Evolutionary conservation across 2,113 vertebrate genomes (phyloP).

Genomic region (Oreocharis arfaki): DNA sequence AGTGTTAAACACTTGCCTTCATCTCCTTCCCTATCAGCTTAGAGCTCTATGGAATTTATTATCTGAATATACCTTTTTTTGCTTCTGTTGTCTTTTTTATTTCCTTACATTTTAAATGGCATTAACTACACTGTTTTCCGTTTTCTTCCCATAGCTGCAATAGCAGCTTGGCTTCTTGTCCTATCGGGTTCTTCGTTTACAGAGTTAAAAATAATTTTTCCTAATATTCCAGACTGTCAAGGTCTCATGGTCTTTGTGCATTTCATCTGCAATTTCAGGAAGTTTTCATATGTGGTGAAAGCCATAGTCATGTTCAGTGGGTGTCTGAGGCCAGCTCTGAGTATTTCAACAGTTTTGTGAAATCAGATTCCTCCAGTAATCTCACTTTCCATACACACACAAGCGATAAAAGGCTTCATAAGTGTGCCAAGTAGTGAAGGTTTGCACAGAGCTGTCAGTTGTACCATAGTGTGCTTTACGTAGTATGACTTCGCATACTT

Average conservation of each 20-base stretch:
- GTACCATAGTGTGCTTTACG: neutral
- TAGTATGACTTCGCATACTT: neutral
- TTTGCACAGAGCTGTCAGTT: neutral
- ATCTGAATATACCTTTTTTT: neutral
- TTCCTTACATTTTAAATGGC: neutral
- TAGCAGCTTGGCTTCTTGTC: neutral
- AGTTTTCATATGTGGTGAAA: neutral
- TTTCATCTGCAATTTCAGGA: neutral
- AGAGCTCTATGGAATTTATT: neutral
- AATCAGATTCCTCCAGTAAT: neutral
- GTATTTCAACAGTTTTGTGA: neutral
- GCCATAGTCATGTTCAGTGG: neutral
- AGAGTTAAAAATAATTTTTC: neutral
- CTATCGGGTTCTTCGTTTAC: neutral
- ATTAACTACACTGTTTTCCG: neutral
- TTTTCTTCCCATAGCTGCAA: neutral
- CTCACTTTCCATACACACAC: neutral
- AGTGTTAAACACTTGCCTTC: neutral
- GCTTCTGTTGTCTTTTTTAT: neutral
- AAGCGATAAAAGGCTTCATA: neutral
- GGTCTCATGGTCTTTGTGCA: neutral
- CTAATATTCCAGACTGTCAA: neutral
- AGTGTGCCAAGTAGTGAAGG: accelerated
- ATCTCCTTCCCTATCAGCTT: neutral
- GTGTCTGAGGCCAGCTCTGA: neutral